A percentile compares a stretch with the other conserved stretches of the same genome.
Evolutionary conservation across 2,113 vertebrate species (phyloP).

Genomic region (Cervus canadensis): DNA sequence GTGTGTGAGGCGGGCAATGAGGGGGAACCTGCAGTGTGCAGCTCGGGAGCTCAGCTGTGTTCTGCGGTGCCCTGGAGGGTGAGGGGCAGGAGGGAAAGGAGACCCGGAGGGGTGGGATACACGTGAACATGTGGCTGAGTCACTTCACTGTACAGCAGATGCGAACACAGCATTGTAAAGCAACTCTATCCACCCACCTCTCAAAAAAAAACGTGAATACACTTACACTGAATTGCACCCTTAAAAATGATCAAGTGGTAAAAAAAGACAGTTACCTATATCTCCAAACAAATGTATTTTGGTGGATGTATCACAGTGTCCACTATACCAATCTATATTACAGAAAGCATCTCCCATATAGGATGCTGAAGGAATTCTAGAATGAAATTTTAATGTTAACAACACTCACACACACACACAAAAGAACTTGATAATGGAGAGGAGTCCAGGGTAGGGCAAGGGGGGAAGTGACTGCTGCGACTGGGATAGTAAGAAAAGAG

Average conservation of each 20-base stretch:
- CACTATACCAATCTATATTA: background rate
- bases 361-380: background rate
- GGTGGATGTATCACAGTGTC: background rate
- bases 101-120: background rate
- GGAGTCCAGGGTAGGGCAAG: background rate
- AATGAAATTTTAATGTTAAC: background rate
- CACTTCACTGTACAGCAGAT: background rate
- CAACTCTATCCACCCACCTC: background rate
- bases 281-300: background rate
- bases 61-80: background rate
- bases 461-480: background rate
- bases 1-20: background rate
- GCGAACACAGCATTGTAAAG: background rate
- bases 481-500: background rate
- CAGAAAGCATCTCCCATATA: background rate
- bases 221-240: background rate
- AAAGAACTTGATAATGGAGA: background rate
- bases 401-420: background rate
- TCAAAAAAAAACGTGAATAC: background rate
- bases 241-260: background rate
- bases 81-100: rapidly evolving
- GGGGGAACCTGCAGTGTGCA: background rate
- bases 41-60: background rate
- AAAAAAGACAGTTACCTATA: background rate
- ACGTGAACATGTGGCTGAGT: background rate